Base-by-base conservation (phyloP, 1,140 invertebrate species). In the Drosophila repleta region DNA sequence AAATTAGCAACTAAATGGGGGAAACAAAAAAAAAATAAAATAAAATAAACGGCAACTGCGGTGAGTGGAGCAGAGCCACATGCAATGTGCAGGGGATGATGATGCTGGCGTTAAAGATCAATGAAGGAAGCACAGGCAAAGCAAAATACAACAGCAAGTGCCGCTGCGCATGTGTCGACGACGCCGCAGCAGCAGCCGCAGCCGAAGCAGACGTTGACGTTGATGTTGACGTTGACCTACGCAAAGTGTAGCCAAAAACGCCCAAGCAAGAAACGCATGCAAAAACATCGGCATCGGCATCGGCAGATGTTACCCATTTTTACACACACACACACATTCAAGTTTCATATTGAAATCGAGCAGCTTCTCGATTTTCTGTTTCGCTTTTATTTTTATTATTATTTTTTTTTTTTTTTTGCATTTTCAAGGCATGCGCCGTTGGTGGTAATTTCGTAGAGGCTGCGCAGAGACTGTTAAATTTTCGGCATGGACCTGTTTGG, bases 101-200 rank as follows among this genome's bases (percentile, higher is more conserved):
- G 76, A 75, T 75, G 77, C 74, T 82, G 79, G 77, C 81, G 77
- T 87, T 74, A 75, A 85, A 85, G 82, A 87, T 87, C 82, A 87
- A 87, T 87, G 82, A 88, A 87, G 87, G 66, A 66, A 57, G 43
- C 49, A 53, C 49, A 58, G 62, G 45, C 18, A 75, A 32, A 35
- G 49, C 58, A 35, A 37, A 20, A 46, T 24, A 39, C 15, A 26
- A 61, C 26, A 75, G 45, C 26, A 60, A 66, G 29, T 53, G 60
- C 21, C 45, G 79, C 67, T 76, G 80, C 73, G 76, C 81, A 84
- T 85, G 81, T 80, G 81, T 80, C 81, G 81, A 63, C 68, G 64
- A 58, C 20, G 45, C 39, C 8, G 39, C 4, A 1, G 39, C 13
- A 7, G 48, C 15, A 57, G 68, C 29, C 18, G 39, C 35, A 35